phyloP scores from a whole-genome alignment of 2,888 invertebrate genomes.

The Drosophila prolongata region DNA sequence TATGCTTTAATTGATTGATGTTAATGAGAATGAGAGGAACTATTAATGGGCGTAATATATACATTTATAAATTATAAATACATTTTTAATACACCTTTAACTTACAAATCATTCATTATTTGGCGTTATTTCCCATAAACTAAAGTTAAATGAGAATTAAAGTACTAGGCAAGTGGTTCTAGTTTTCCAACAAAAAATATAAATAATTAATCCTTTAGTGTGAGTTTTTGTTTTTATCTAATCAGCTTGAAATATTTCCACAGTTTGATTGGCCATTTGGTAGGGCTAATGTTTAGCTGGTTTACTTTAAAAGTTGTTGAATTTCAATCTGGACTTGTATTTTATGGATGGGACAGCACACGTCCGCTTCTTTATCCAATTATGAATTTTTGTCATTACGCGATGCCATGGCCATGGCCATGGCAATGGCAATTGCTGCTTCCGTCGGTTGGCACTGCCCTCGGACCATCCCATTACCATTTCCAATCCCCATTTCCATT shows the following conservation, averaged over 20 bases:
- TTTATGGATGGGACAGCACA: constrained; percentile 48
- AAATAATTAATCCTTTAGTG: no score
- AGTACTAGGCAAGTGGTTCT: no score
- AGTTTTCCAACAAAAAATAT: no score
- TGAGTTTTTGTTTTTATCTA: no score
- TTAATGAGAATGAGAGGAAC: neutral
- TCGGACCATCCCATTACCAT: neutral
- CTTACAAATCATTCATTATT: neutral
- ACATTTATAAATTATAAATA: neutral
- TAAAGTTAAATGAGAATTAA: no score
- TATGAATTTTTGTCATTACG: constrained; percentile 80
- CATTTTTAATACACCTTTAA: neutral
- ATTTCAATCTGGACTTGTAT: constrained; percentile 34
- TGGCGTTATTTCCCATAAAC: neutral
- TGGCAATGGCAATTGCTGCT: constrained; percentile 41
- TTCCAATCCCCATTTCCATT: constrained; percentile 20
- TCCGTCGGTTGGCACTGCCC: constrained; percentile 15
- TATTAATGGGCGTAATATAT: neutral
- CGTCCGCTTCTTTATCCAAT: constrained; percentile 77
- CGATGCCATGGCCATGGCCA: constrained; percentile 66
- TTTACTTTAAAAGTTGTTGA: constrained; percentile 30
- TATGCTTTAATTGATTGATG: constrained; percentile 16
- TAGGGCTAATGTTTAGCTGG: neutral
- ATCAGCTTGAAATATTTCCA: neutral
- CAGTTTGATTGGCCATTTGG: constrained; percentile 12